phyloP scores from a whole-genome alignment of 2,113 vertebrate species.

The Microtus oregoni region DNA sequence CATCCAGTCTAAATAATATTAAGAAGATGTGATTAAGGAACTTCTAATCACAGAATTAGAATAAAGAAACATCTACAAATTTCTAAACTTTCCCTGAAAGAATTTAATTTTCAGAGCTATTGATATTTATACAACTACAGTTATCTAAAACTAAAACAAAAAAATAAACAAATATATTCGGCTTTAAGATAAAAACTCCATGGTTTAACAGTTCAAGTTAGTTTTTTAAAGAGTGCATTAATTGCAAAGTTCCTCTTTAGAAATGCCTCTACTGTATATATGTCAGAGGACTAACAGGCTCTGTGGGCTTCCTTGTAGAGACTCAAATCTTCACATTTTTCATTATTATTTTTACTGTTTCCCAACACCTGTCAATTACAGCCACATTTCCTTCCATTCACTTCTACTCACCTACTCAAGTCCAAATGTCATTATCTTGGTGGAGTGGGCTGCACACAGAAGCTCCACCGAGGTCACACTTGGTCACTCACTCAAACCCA shows the following conservation, averaged over 20 bases:
- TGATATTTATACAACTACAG: background rate
- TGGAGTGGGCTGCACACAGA: too few relatives aligned
- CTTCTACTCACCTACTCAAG: too few relatives aligned
- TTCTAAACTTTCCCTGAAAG: background rate
- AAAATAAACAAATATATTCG: background rate
- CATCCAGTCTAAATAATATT: conserved; percentile 37
- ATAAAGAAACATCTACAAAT: background rate
- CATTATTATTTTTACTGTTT: background rate
- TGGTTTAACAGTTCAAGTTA: background rate
- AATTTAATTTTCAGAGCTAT: background rate
- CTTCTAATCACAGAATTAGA: background rate
- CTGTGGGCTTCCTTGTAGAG: background rate
- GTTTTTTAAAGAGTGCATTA: background rate
- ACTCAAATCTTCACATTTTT: background rate
- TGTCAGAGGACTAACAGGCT: background rate
- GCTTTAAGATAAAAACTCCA: background rate
- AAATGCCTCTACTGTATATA: background rate
- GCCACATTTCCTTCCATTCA: background rate
- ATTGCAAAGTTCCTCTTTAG: background rate
- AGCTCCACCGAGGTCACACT: too few relatives aligned
- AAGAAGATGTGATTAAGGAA: background rate
- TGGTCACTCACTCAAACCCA: too few relatives aligned
- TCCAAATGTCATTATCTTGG: too few relatives aligned
- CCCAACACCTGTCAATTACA: background rate
- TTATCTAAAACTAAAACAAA: background rate